These are phyloP conservation scores for Amblyornis subalaris DNA, from an alignment of 2,113 vertebrate genomes.

Conservation along the genomic window DNA sequence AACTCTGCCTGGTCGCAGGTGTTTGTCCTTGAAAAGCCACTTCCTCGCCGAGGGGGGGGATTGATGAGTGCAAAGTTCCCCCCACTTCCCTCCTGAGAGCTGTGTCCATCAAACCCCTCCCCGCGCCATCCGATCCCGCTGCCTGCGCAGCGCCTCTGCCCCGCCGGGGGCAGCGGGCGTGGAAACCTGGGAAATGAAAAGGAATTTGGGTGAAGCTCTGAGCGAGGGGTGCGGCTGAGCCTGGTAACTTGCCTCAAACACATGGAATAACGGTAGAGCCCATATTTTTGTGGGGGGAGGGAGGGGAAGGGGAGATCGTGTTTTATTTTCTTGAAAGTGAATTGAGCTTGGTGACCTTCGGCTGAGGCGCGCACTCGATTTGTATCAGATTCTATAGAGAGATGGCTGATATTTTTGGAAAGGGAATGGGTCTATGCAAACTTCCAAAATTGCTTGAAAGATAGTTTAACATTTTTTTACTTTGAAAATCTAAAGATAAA, in stretches of 20 bases:
- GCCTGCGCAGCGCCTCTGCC: neutral
- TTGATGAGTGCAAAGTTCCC: neutral
- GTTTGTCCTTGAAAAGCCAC: constrained; percentile 21
- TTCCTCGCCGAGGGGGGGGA: neutral
- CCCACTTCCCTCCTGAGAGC: neutral
- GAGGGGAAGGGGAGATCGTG: constrained; percentile 26
- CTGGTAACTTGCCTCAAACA: neutral
- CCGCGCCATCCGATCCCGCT: rapidly evolving
- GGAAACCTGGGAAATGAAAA: neutral
- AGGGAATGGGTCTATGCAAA: constrained; percentile 79
- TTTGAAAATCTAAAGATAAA: constrained; percentile 66
- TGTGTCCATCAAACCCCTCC: neutral
- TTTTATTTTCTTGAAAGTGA: constrained; percentile 63
- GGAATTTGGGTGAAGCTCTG: constrained; percentile 8
- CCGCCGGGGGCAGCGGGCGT: rapidly evolving
- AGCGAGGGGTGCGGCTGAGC: neutral
- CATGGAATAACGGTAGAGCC: constrained; percentile 2
- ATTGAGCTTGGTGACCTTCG: constrained; percentile 46
- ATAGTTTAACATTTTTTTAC: constrained; percentile 77
- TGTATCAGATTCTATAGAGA: constrained; percentile 73
- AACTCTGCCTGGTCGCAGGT: constrained; percentile 49
- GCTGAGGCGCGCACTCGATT: constrained; percentile 29
- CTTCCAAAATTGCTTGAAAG: constrained; percentile 68
- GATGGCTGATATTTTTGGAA: constrained; percentile 77
- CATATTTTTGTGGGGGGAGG: constrained; percentile 60